Percentiles rank a stretch among this genome's conserved stretches.
These are phyloP conservation scores for Dendrocincla fuliginosa DNA, from an alignment of 2,797 vertebrate species.

Conservation along the genomic window DNA sequence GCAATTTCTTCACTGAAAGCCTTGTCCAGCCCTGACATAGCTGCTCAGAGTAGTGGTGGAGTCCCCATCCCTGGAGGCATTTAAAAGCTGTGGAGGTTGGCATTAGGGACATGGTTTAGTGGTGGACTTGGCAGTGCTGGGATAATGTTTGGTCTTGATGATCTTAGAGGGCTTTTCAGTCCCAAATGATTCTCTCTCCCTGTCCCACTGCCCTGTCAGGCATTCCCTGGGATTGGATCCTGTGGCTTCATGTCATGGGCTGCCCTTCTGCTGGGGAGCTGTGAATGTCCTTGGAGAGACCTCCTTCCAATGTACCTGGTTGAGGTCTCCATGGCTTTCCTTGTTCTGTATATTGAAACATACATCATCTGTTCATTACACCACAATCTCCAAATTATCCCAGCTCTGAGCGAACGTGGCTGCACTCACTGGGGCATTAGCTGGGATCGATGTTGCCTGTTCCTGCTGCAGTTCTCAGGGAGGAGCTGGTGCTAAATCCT, in stretches of 20 bases:
- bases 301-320: neutral
- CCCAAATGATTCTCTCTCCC: neutral
- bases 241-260: rapidly evolving
- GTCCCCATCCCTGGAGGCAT: neutral
- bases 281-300: neutral
- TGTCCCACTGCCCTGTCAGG: rapidly evolving
- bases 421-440: neutral
- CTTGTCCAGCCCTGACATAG: neutral
- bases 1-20: neutral
- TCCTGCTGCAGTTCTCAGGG: neutral
- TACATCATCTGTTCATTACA: slow-evolving; percentile 59
- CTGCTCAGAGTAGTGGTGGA: neutral
- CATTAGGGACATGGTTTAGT: neutral
- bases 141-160: neutral
- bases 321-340: slow-evolving; percentile 7
- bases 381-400: neutral
- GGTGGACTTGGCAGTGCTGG: neutral
- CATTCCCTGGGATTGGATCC: neutral
- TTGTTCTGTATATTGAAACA: slow-evolving; percentile 17
- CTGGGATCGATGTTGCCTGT: neutral
- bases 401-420: neutral
- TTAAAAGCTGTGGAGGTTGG: neutral
- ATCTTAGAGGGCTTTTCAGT: neutral
- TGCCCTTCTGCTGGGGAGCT: neutral
- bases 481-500: neutral